Conservation (phyloP, 2,113 vertebrate genomes). For the Anser brachyrhynchus region DNA sequence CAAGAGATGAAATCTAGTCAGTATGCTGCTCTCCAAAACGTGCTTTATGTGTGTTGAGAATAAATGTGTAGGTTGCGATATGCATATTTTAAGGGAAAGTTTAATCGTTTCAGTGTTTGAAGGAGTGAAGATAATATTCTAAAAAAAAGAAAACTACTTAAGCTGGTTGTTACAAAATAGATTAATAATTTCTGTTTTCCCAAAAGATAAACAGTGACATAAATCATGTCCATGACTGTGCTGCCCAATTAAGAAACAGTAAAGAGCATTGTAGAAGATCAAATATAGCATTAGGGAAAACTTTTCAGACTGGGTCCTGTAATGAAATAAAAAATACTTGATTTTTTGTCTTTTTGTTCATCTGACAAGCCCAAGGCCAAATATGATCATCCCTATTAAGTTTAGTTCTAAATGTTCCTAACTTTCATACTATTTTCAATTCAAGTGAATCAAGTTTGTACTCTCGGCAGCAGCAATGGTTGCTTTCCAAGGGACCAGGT, state of each 20-base stretch:
- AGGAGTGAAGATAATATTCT: neutral
- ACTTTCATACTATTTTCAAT: neutral
- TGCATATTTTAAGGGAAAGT: conserved; percentile 45
- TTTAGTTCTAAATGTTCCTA: neutral
- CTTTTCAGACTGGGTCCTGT: neutral
- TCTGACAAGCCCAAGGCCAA: neutral
- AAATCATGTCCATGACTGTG: neutral
- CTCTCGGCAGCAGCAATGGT: neutral
- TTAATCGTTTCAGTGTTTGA: neutral
- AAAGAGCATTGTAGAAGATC: neutral
- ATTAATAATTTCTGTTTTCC: neutral
- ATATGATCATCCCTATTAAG: neutral
- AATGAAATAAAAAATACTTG: neutral
- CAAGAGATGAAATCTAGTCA: conserved; percentile 76
- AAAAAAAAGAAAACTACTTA: conserved; percentile 25
- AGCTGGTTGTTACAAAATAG: conserved; percentile 2
- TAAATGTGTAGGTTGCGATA: conserved; percentile 54
- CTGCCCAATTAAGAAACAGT: neutral
- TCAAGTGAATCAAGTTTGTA: neutral
- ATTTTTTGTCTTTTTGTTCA: neutral
- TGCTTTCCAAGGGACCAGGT: neutral
- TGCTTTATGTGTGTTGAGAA: conserved; percentile 61
- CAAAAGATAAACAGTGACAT: neutral
- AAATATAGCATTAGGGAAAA: neutral
- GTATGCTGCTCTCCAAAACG: conserved; percentile 64